Percentiles rank a stretch among this genome's conserved stretches.
phyloP scores from a whole-genome alignment of 2,113 vertebrate genomes.

The Candoia aspera region DNA sequence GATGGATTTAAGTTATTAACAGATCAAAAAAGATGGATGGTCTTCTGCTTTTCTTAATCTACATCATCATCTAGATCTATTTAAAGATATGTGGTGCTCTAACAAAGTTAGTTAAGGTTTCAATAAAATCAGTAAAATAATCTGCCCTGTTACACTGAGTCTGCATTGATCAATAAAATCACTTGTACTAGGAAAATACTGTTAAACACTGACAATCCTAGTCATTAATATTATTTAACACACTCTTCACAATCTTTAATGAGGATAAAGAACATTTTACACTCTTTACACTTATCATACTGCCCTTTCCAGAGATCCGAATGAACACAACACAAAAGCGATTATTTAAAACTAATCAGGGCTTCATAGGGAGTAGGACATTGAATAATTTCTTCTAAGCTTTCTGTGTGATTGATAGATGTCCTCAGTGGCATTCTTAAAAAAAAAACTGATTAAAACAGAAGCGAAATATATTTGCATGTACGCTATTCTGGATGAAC shows the following conservation, averaged over 20 bases:
- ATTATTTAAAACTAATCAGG: slow-evolving; percentile 47
- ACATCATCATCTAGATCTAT: slow-evolving; percentile 99
- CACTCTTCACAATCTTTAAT: slow-evolving; percentile 87
- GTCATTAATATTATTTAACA: slow-evolving; percentile 99
- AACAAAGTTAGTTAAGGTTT: slow-evolving; percentile 98
- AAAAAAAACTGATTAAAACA: slow-evolving; percentile 34
- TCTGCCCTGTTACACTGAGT: slow-evolving; percentile 84
- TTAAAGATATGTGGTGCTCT: slow-evolving; percentile 94
- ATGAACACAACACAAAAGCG: slow-evolving; percentile 36
- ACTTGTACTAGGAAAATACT: slow-evolving; percentile 88
- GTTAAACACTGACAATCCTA: slow-evolving; percentile 91
- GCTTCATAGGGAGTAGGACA: slow-evolving; percentile 35
- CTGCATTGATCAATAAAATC: slow-evolving; percentile 95
- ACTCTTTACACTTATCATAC: slow-evolving; percentile 66
- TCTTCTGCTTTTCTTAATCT: slow-evolving; percentile 92
- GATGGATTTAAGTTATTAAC: slow-evolving; percentile 99
- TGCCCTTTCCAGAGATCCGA: slow-evolving; percentile 49
- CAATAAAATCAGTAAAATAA: slow-evolving; percentile 97
- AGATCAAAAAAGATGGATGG: slow-evolving; percentile 99
- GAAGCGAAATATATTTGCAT: slow-evolving; percentile 38
- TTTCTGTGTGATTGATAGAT: slow-evolving; percentile 56
- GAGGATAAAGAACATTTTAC: slow-evolving; percentile 88
- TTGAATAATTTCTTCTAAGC: slow-evolving; percentile 57
- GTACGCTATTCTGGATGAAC: background rate
- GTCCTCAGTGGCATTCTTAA: background rate